Evolutionary conservation across 2,888 invertebrate genomes (phyloP).

Genomic region (Acanthococcus lagerstroemiae): DNA sequence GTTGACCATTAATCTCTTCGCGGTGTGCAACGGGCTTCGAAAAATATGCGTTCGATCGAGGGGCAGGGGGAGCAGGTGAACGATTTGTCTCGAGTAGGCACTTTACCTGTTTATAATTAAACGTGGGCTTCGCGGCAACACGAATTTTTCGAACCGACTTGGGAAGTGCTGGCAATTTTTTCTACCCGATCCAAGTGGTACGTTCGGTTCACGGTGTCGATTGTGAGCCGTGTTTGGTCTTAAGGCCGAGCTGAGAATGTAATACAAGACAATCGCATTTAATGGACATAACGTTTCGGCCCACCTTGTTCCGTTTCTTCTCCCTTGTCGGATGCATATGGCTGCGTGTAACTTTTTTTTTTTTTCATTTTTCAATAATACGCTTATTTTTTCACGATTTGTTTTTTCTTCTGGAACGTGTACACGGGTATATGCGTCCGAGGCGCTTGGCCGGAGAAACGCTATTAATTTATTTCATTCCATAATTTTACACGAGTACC

Average conservation of each 20-base stretch:
- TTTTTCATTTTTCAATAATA: too few species aligned
- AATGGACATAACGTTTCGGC: conserved; percentile 23
- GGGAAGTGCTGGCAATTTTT: neutral
- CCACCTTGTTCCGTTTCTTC: conserved; percentile 5
- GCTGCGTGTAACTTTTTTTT: too few species aligned
- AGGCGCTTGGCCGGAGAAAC: too few species aligned
- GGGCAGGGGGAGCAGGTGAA: neutral
- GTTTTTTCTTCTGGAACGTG: too few species aligned
- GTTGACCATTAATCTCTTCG: conserved; percentile 19
- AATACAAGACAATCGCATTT: conserved; percentile 26
- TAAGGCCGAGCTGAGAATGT: conserved; percentile 2
- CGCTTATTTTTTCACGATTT: too few species aligned
- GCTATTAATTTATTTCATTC: too few species aligned
- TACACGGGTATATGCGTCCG: too few species aligned
- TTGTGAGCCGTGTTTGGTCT: conserved; percentile 19
- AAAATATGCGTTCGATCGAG: neutral
- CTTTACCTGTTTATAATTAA: conserved; percentile 21
- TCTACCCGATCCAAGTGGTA: neutral
- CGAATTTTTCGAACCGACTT: neutral
- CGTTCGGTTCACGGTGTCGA: neutral
- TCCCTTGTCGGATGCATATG: too few species aligned
- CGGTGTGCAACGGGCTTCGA: neutral
- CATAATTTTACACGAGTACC: too few species aligned
- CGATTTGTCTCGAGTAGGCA: conserved; percentile 22
- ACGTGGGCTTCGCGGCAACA: conserved; percentile 13